A percentile compares a stretch with the other conserved stretches of the same genome.
phyloP scores from a whole-genome alignment of 2,797 vertebrate genomes.

The Epinephelus malabaricus region DNA sequence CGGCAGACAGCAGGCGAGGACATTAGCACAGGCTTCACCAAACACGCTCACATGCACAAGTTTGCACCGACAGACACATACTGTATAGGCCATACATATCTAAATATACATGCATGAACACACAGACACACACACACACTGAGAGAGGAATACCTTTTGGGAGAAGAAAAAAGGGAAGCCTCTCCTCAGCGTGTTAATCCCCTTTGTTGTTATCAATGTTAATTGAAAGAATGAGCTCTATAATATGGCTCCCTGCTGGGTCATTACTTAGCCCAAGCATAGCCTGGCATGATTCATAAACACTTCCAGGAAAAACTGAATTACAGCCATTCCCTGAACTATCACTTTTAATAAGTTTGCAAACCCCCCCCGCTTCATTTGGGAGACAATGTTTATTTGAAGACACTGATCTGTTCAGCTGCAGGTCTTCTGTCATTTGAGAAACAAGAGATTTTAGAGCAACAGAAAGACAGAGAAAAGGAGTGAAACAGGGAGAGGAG shows the following conservation, averaged over 20 bases:
- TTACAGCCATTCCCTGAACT: conserved; percentile 56
- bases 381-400: conserved; percentile 34
- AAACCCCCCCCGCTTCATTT: conserved; percentile 22
- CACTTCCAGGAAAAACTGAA: conserved; percentile 72
- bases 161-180: conserved; percentile 36
- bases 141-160: conserved; percentile 46
- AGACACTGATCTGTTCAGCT: conserved; percentile 44
- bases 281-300: conserved; percentile 65
- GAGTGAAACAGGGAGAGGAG: not conserved
- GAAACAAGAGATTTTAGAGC: conserved; percentile 16
- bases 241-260: conserved; percentile 71
- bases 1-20: conserved; percentile 8
- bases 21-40: conserved; percentile 9
- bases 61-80: conserved; percentile 14
- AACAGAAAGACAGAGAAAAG: not conserved
- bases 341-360: conserved; percentile 57
- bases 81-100: conserved; percentile 30
- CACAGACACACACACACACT: conserved; percentile 1
- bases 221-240: conserved; percentile 79
- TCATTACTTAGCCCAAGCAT: conserved; percentile 66
- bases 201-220: conserved; percentile 76
- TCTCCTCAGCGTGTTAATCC: conserved; percentile 68
- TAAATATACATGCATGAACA: not conserved
- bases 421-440: conserved; percentile 15
- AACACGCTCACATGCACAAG: conserved; percentile 22